These are phyloP conservation scores for Crocuta crocuta DNA, from an alignment of 2,113 vertebrate genomes.

Conservation along the genomic window DNA sequence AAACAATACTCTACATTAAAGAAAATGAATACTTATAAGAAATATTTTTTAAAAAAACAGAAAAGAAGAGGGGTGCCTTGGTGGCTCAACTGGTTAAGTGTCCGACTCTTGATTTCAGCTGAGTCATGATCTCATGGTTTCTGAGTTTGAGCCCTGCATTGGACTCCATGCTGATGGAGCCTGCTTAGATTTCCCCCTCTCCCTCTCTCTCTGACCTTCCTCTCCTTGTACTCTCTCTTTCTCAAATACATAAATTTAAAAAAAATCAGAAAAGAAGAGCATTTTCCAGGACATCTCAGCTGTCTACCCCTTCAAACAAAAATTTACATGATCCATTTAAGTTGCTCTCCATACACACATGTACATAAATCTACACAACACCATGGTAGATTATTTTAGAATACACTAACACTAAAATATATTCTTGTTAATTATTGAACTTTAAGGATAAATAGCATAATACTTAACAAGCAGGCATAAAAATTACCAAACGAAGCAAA, in stretches of 20 bases:
- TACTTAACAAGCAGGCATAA: not conserved
- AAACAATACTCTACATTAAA: not conserved
- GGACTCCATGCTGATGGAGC: no score
- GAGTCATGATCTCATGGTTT: no score
- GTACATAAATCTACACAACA: not conserved
- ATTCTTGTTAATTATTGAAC: not conserved
- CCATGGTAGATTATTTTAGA: not conserved
- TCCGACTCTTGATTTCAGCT: no score
- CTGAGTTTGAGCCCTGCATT: no score
- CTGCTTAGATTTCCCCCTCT: no score
- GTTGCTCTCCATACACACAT: not conserved
- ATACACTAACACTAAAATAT: not conserved
- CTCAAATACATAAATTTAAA: not conserved
- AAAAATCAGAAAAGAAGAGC: not conserved
- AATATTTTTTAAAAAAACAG: not conserved
- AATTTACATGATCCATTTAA: not conserved
- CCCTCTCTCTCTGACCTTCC: no score
- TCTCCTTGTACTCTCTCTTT: no score
- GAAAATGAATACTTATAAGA: not conserved
- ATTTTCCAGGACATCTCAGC: not conserved
- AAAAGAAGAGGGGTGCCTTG: not conserved
- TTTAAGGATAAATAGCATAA: not conserved
- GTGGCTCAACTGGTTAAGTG: no score
- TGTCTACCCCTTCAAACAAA: not conserved
- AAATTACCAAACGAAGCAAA: not conserved